Percentiles rank a stretch among this genome's conserved stretches.
Evolutionary conservation across 2,888 invertebrate genomes (phyloP).

Genomic region (Agapostemon virescens): DNA sequence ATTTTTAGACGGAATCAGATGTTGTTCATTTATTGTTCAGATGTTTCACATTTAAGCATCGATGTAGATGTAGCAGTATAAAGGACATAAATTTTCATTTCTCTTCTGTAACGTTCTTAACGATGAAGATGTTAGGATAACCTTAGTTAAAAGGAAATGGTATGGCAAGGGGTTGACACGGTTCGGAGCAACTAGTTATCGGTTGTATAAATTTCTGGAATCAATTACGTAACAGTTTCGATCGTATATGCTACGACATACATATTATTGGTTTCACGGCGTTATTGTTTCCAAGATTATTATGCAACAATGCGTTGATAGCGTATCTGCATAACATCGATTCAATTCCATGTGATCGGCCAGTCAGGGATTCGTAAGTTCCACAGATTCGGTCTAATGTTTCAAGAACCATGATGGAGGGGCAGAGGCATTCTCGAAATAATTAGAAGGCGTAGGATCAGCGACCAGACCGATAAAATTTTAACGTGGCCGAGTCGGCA

Average conservation of each 20-base stretch:
- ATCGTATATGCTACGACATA: not conserved
- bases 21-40: no score
- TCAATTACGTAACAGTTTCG: not conserved
- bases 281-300: not conserved
- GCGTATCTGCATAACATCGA: not conserved
- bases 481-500: not conserved
- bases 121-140: no score
- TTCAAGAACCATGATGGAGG: not conserved
- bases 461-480: not conserved
- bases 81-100: no score
- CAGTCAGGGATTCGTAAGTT: not conserved
- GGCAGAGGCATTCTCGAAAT: not conserved
- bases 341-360: not conserved
- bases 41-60: no score
- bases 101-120: no score
- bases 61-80: no score
- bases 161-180: not conserved
- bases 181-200: not conserved
- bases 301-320: slow-evolving; percentile 5
- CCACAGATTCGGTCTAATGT: not conserved
- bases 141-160: no score
- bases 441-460: not conserved
- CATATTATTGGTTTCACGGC: not conserved
- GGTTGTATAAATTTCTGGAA: not conserved
- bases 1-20: no score